Conservation (phyloP, 2,797 vertebrate genomes). For the Myotis myotis region DNA sequence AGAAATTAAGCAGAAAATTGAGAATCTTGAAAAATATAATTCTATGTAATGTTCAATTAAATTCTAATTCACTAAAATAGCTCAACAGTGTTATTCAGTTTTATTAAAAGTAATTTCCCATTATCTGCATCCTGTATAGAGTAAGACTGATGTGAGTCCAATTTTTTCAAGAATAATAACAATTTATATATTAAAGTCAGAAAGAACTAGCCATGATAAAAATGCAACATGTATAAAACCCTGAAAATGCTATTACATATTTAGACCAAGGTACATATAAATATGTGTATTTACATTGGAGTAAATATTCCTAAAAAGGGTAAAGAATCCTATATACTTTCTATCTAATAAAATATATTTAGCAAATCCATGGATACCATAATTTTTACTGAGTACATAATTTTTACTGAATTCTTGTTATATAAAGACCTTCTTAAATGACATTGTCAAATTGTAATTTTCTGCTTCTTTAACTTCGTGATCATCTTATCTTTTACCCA, state of each 20-base stretch:
- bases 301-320: conserved; percentile 3
- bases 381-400: neutral
- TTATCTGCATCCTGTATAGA: conserved; percentile 44
- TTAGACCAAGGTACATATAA: neutral
- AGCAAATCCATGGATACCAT: neutral
- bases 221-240: conserved; percentile 10
- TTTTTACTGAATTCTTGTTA: conserved; percentile 18
- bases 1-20: conserved; percentile 57
- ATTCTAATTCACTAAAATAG: conserved; percentile 61
- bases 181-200: conserved; percentile 52
- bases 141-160: neutral
- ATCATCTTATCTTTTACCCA: neutral
- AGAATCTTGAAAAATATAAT: conserved; percentile 63
- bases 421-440: neutral
- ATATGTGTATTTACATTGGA: neutral
- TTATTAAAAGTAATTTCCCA: conserved; percentile 66
- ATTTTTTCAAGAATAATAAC: conserved; percentile 41
- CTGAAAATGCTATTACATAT: neutral
- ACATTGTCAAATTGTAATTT: conserved; percentile 2
- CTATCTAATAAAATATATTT: conserved; percentile 22
- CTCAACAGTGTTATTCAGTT: conserved; percentile 62
- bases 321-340: conserved; percentile 22
- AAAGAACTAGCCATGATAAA: conserved; percentile 35
- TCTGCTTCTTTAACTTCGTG: conserved; percentile 32
- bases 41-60: conserved; percentile 29